Percentiles rank a stretch among this genome's conserved stretches.
Evolutionary conservation across 2,113 vertebrate genomes (phyloP).

Genomic region (Setophaga coronata): DNA sequence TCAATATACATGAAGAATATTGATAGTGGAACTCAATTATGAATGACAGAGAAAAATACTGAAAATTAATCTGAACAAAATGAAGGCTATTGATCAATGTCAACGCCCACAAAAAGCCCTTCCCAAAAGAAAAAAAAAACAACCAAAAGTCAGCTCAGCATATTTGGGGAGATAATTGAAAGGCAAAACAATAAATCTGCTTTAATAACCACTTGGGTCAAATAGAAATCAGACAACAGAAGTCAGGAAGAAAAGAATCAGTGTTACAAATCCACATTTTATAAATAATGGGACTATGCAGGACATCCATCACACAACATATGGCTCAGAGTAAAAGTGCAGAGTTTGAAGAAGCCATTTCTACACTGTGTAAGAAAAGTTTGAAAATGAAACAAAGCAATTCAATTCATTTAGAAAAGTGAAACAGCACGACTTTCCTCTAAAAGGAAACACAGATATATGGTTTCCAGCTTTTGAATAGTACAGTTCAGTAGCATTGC

Average conservation of each 20-base stretch:
- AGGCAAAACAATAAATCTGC: not conserved
- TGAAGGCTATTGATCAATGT: constrained; percentile 20
- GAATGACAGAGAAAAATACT: not conserved
- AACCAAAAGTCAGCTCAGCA: not conserved
- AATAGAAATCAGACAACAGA: not conserved
- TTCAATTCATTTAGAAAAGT: not conserved
- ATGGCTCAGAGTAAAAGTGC: not conserved
- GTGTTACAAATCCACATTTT: not conserved
- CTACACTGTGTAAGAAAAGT: not conserved
- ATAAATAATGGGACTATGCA: not conserved
- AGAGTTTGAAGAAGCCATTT: not conserved
- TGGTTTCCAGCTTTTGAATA: not conserved
- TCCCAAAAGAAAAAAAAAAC: not conserved
- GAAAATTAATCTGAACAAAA: constrained; percentile 45
- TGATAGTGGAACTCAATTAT: constrained; percentile 24
- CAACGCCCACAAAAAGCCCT: not conserved
- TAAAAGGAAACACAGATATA: not conserved
- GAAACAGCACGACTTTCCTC: not conserved
- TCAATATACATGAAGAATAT: not conserved
- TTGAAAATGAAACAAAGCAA: not conserved
- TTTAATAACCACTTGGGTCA: not conserved
- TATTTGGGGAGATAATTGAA: not conserved
- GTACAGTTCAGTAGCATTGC: not conserved
- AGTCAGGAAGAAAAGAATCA: not conserved
- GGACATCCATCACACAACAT: not conserved